Percentiles rank a stretch among this genome's conserved stretches.
Conservation (phyloP, 2,113 vertebrate genomes). For the Rhizomys pruinosus region DNA sequence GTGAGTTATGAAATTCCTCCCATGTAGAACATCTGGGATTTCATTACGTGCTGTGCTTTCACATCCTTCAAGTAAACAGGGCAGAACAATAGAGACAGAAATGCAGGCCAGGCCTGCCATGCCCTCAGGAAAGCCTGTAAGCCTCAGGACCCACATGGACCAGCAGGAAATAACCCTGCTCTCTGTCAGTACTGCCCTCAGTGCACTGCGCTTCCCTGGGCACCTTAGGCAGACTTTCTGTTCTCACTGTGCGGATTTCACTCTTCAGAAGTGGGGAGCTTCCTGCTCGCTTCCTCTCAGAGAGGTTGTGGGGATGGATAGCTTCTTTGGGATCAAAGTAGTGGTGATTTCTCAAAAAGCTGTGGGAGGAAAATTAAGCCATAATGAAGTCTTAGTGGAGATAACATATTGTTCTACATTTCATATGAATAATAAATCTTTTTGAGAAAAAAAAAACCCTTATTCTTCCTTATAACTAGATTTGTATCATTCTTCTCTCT, state of each 20-base stretch:
- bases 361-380: neutral
- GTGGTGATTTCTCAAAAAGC: slow-evolving; percentile 7
- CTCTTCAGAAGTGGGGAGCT: neutral
- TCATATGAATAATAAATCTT: neutral
- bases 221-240: neutral
- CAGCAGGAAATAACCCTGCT: neutral
- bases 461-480: neutral
- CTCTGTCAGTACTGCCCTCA: neutral
- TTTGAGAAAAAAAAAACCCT: slow-evolving; percentile 12
- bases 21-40: slow-evolving; percentile 63
- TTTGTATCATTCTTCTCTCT: neutral
- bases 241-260: neutral
- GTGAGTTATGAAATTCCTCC: slow-evolving; percentile 54
- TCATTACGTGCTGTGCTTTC: neutral
- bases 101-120: neutral
- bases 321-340: slow-evolving; percentile 12
- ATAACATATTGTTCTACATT: neutral
- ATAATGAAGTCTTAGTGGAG: neutral
- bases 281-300: neutral
- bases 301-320: neutral
- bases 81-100: slow-evolving; percentile 65
- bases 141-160: neutral
- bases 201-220: neutral
- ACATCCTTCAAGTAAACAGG: slow-evolving; percentile 73
- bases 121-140: slow-evolving; percentile 55